Evolutionary conservation across 2,113 vertebrate genomes (phyloP).

Genomic region (Gorsachius goisagi): DNA sequence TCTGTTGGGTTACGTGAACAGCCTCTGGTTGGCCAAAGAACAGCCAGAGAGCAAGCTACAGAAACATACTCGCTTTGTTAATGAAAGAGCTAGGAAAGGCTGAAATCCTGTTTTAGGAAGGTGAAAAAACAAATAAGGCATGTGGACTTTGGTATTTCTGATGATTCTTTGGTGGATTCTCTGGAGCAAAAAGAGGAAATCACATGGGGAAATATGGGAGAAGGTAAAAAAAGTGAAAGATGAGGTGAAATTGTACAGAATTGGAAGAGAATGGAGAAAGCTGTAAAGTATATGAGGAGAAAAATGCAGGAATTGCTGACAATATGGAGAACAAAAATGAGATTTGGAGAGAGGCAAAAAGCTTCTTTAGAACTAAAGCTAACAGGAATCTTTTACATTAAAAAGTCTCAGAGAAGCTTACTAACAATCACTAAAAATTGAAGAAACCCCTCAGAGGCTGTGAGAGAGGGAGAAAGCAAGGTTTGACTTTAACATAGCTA

Average conservation of each 20-base stretch:
- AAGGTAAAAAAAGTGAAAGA: not conserved
- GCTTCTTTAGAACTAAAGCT: not conserved
- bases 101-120: not conserved
- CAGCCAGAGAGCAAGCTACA: not conserved
- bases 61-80: not conserved
- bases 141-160: not conserved
- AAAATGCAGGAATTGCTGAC: not conserved
- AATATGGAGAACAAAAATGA: not conserved
- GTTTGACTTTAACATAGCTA: not conserved
- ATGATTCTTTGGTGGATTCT: not conserved
- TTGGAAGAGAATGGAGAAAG: not conserved
- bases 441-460: not conserved
- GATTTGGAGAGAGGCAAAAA: not conserved
- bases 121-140: not conserved
- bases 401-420: not conserved
- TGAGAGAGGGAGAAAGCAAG: not conserved
- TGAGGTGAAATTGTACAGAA: not conserved
- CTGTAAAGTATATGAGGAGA: not conserved
- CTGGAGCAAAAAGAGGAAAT: not conserved
- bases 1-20: not conserved
- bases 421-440: not conserved
- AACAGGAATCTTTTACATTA: not conserved
- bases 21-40: not conserved
- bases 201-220: not conserved
- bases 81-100: not conserved